Percentiles rank a stretch among this genome's conserved stretches.
phyloP scores from a whole-genome alignment of 2,113 vertebrate genomes.

The Erythrocercus mccallii region DNA sequence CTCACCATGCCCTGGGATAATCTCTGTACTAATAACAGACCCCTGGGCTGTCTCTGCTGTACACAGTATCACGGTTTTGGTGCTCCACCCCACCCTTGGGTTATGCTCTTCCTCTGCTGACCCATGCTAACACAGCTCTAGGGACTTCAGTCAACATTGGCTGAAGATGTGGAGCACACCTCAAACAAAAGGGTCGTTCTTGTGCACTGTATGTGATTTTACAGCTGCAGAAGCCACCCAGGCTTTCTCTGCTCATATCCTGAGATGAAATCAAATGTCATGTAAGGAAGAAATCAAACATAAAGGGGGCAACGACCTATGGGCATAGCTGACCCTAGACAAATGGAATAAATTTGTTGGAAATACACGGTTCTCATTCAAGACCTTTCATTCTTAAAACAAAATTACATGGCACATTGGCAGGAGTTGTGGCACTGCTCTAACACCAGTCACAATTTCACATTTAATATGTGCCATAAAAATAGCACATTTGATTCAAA shows the following conservation, averaged over 20 bases:
- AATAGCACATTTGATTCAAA: conserved; percentile 14
- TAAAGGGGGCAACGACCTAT: conserved; percentile 1
- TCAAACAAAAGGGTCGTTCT: background rate
- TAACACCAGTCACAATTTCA: conserved; percentile 28
- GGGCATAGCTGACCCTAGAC: conserved; percentile 37
- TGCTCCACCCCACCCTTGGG: background rate
- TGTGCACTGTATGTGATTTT: background rate
- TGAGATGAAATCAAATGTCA: conserved; percentile 44
- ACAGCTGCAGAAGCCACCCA: conserved; percentile 1
- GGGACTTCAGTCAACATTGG: background rate
- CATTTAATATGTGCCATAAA: conserved; percentile 24
- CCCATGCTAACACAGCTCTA: background rate
- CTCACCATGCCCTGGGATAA: background rate
- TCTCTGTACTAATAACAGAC: accelerated
- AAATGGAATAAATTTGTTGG: conserved; percentile 58
- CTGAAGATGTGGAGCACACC: background rate
- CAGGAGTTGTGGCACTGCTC: conserved; percentile 28
- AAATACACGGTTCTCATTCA: conserved; percentile 44
- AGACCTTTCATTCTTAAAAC: conserved; percentile 52
- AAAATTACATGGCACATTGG: conserved; percentile 47
- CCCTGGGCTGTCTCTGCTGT: background rate
- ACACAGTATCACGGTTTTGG: background rate
- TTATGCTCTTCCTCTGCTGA: background rate
- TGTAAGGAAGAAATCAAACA: conserved; percentile 56
- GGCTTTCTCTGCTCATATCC: background rate